These are phyloP conservation scores for Nemotelus nigrinus DNA, from an alignment of 2,888 invertebrate species.

Conservation along the genomic window DNA sequence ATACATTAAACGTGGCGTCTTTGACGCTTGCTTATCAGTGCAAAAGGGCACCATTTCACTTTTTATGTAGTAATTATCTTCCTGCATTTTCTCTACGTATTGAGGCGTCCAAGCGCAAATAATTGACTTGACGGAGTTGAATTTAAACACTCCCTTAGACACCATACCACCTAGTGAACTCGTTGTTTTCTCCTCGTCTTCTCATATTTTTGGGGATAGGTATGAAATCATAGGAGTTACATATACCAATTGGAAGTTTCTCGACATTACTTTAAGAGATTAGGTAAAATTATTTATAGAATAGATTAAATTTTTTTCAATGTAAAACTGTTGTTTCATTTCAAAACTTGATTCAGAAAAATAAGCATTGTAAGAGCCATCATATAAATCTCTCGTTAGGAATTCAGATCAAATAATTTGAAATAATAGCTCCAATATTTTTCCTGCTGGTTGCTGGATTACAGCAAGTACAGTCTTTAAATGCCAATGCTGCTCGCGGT, in stretches of 20 bases:
- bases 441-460: not conserved
- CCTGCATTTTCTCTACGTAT: slow-evolving; percentile 21
- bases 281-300: not conserved
- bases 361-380: too few species aligned
- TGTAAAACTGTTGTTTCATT: not conserved
- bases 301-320: not conserved
- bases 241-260: not conserved
- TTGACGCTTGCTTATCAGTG: slow-evolving; percentile 18
- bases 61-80: not conserved
- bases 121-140: slow-evolving; percentile 43
- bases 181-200: not conserved
- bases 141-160: slow-evolving; percentile 26
- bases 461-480: too few species aligned
- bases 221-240: slow-evolving; percentile 6
- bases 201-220: not conserved
- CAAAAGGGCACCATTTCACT: slow-evolving; percentile 27
- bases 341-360: too few species aligned
- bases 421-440: not conserved
- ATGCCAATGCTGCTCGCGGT: too few species aligned
- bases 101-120: slow-evolving; percentile 47
- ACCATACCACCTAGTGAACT: slow-evolving; percentile 17
- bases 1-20: slow-evolving; percentile 46
- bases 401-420: too few species aligned
- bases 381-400: too few species aligned
- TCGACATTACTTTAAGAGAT: not conserved